A percentile compares a stretch with the other conserved stretches of the same genome.
These are phyloP conservation scores for Ruditapes philippinarum DNA, from an alignment of 1,140 invertebrate genomes.

Conservation along the genomic window DNA sequence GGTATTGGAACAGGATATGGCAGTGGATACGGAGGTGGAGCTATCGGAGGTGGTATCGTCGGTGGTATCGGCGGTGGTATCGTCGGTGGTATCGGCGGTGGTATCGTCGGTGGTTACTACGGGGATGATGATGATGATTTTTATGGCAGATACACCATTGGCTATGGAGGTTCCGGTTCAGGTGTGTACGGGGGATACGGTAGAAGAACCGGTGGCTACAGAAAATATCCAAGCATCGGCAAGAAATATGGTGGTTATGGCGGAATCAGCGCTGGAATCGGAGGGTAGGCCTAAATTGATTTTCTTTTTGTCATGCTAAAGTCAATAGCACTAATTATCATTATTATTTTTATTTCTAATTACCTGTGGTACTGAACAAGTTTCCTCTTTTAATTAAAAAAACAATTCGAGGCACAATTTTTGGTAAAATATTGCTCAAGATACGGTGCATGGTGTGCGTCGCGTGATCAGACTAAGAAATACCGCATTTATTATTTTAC, in stretches of 20 bases:
- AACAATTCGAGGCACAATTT: no score
- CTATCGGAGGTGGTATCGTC: neutral
- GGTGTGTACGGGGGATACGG: neutral
- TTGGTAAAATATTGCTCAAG: no score
- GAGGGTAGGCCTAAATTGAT: neutral
- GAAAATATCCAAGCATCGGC: neutral
- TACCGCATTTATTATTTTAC: no score
- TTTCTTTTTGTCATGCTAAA: neutral
- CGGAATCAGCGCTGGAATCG: neutral
- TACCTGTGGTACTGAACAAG: no score
- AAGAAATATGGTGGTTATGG: neutral
- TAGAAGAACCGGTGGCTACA: neutral
- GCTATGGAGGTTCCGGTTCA: neutral
- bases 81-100: neutral
- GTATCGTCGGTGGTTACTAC: neutral
- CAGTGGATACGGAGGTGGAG: constrained; percentile 1
- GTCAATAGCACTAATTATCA: no score
- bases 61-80: neutral
- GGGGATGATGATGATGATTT: constrained; percentile 25
- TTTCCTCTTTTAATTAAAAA: no score
- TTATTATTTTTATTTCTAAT: no score
- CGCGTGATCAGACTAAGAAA: no score
- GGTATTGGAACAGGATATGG: neutral
- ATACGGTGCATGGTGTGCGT: no score
- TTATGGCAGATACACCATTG: neutral